Evolutionary conservation across 2,888 invertebrate genomes (phyloP).

Genomic region (Apotomis capreana): DNA sequence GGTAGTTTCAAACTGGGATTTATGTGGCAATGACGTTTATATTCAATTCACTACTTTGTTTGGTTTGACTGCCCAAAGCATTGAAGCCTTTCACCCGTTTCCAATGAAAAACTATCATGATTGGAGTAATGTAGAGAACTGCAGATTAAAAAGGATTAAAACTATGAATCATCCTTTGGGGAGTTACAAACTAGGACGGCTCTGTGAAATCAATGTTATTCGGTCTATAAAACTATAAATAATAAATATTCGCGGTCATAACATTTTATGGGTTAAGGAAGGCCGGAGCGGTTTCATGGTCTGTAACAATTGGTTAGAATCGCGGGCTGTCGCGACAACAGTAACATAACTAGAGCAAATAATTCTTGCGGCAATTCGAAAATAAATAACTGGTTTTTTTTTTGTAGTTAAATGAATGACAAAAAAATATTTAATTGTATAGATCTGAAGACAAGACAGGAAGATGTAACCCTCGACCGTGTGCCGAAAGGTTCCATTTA

Average conservation of each 20-base stretch:
- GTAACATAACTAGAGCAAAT: neutral
- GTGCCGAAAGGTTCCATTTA: neutral
- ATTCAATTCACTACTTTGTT: neutral
- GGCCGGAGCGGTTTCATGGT: constrained; percentile 60
- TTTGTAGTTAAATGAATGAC: no score
- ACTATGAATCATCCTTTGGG: neutral
- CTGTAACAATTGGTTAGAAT: constrained; percentile 53
- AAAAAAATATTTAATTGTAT: no score
- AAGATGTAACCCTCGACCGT: neutral
- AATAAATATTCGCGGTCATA: constrained; percentile 76
- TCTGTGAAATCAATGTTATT: constrained; percentile 59
- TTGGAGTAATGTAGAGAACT: constrained; percentile 41
- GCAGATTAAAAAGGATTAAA: constrained; percentile 1
- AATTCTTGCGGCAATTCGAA: neutral
- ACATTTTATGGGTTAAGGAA: constrained; percentile 74
- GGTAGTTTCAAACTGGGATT: constrained; percentile 53
- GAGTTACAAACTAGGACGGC: neutral
- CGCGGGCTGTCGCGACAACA: neutral
- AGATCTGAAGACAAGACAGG: neutral
- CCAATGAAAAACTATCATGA: constrained; percentile 41
- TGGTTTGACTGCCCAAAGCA: neutral
- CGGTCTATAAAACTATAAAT: constrained; percentile 75
- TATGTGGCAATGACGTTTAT: constrained; percentile 13
- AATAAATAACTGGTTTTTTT: neutral
- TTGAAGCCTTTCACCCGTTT: neutral